Evolutionary conservation across 2,888 invertebrate genomes (phyloP), one percentile per base, ranked within the genome.

Genomic region (Luperina nickerlii): DNA sequence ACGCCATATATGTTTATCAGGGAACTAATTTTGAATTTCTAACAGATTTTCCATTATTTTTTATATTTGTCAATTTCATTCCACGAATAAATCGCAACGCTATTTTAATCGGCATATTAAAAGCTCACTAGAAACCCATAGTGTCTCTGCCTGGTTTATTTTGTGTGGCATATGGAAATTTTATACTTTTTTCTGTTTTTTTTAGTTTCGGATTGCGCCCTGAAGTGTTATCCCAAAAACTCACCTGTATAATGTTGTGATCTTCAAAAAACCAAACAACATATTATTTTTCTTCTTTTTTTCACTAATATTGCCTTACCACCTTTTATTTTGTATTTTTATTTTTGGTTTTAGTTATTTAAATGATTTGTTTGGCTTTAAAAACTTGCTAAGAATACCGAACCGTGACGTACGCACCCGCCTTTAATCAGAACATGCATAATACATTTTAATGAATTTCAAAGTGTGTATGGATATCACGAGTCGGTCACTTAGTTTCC

Each of bases 241-340:
- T 82, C 78, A 57, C 42, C 51, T 69, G 38, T 63, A 20, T 78
- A 76, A 66, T 27, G 48, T n/a, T 27, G 42, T 67, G 18, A 8
- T 73, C 32, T 32, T 57, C 13, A 51, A 24, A 48, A 63, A 78
- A 20, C 18, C 38, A 54, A 68, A 62, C 18, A 69, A 54, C 15
- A 63, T 32, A 45, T n/a, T 54, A 45, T n/a, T 54, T 32, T 74
- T 67, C 32, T 74, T 78, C 9, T 42, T 76, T 57, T 63, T 68
- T 78, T 79, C 73, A 76, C 74, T 82, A 42, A 67, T 81, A 77
- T 68, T 73, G 76, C 79, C 78, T 86, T 74, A 48, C 66, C 74
- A 79, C 71, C 27, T 70, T 62, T 78, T 75, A 57, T 66, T 81
- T 69, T 48, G 18, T 51, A 45, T 68, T 67, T 71, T 71, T 76